Conservation (phyloP, 2,888 invertebrate species). For the Nephrotoma appendiculata region DNA sequence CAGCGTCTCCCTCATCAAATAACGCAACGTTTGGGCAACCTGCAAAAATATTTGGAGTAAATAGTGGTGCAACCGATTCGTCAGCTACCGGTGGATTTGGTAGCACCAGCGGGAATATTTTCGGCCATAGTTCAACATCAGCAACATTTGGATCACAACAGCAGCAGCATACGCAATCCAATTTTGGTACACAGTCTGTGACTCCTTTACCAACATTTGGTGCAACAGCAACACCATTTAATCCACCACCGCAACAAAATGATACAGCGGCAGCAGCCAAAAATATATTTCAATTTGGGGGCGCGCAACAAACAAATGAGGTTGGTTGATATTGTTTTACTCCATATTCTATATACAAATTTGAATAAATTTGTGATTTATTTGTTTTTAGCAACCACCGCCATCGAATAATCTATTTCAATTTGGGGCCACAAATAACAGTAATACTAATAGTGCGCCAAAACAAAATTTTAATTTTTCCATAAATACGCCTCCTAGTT, state of each 20-base stretch:
- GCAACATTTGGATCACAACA: background rate
- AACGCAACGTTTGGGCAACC: background rate
- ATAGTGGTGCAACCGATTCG: background rate
- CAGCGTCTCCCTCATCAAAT: background rate
- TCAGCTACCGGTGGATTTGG: background rate
- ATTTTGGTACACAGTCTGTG: background rate
- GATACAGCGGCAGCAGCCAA: conserved; percentile 7
- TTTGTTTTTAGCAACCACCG: background rate
- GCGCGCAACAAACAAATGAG: conserved; percentile 2
- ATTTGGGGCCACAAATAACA: conserved; percentile 8
- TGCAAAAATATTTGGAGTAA: background rate
- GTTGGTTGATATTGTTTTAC: background rate
- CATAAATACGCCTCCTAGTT: conserved; percentile 5
- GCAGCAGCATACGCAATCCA: background rate
- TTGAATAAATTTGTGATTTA: background rate
- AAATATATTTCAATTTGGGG: conserved; percentile 14
- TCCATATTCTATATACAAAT: too few relatives aligned
- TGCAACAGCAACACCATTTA: background rate
- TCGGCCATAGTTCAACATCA: background rate
- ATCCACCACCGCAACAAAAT: conserved; percentile 10
- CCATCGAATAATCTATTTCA: conserved; percentile 4
- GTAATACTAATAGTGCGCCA: conserved; percentile 6
- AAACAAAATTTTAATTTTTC: conserved; percentile 7
- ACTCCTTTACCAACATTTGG: background rate
- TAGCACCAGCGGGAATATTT: background rate